Evolutionary conservation across 2,113 vertebrate genomes (phyloP).

Genomic region (Phylloscopus trochiloides): DNA sequence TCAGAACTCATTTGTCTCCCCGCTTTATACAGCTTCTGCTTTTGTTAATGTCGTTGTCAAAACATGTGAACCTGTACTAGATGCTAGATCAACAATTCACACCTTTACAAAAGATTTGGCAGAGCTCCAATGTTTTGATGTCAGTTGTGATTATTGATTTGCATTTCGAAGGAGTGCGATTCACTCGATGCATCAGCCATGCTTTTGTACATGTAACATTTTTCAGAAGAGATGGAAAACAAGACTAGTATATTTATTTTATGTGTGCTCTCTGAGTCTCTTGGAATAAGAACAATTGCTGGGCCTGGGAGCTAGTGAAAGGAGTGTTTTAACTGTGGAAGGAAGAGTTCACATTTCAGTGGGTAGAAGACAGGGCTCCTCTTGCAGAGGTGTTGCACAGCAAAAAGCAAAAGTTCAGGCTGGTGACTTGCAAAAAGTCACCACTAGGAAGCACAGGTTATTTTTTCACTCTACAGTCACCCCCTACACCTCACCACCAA

Average conservation of each 20-base stretch:
- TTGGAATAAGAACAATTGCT: neutral
- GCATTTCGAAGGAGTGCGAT: slow-evolving; percentile 5
- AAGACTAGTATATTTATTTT: neutral
- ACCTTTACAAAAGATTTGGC: neutral
- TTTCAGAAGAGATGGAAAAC: neutral
- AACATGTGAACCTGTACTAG: neutral
- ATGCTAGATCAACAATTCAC: neutral
- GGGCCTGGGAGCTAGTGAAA: neutral
- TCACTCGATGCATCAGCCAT: neutral
- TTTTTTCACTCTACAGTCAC: neutral
- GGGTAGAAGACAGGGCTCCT: neutral
- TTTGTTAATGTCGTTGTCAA: slow-evolving; percentile 5
- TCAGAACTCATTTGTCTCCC: neutral
- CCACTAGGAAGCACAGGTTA: neutral
- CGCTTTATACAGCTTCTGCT: neutral
- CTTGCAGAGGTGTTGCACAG: neutral
- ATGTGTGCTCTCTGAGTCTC: neutral
- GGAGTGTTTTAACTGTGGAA: neutral
- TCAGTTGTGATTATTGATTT: slow-evolving; percentile 2
- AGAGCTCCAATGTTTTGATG: neutral
- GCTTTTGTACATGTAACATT: neutral
- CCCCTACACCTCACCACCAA: neutral
- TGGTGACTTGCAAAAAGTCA: neutral
- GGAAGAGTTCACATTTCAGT: neutral
- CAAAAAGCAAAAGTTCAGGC: neutral